A percentile compares a stretch with the other conserved stretches of the same genome.
Conservation (phyloP, 2,797 vertebrate species). For the Xyrichtys novacula region DNA sequence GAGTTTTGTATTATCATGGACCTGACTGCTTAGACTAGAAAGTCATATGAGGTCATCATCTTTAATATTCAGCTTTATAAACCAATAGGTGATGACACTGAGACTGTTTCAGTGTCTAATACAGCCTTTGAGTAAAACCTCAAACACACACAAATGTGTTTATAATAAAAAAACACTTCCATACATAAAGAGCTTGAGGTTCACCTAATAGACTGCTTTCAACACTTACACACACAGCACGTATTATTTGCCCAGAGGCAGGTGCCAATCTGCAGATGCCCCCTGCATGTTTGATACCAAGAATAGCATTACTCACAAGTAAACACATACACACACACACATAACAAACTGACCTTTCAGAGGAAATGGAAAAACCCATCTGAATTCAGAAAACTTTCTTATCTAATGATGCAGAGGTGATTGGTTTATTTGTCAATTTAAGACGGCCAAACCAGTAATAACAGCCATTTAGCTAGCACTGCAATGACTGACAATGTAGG, state of each 20-base stretch:
- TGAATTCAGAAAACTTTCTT: constrained; percentile 17
- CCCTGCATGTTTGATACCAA: constrained; percentile 45
- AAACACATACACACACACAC: constrained; percentile 5
- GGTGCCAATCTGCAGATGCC: constrained; percentile 44
- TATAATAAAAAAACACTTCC: neutral
- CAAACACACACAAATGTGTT: neutral
- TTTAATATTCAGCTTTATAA: no score
- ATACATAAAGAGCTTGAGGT: constrained; percentile 1
- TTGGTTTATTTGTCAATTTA: constrained; percentile 22
- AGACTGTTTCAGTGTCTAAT: no score
- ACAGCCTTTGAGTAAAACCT: constrained; percentile 5
- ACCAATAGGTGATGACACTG: no score
- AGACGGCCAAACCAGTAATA: neutral
- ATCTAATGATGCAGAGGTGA: neutral
- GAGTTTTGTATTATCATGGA: no score
- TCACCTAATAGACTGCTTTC: constrained; percentile 10
- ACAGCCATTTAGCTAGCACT: neutral
- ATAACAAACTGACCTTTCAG: constrained; percentile 25
- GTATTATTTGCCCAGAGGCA: constrained; percentile 37
- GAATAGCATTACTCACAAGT: constrained; percentile 41
- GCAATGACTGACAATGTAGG: constrained; percentile 1
- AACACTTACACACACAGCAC: constrained; percentile 16
- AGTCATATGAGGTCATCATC: no score
- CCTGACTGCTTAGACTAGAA: no score
- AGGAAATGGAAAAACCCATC: constrained; percentile 34